Base-by-base conservation (phyloP, 2,797 vertebrate genomes). In the Sebastes iracundus region DNA sequence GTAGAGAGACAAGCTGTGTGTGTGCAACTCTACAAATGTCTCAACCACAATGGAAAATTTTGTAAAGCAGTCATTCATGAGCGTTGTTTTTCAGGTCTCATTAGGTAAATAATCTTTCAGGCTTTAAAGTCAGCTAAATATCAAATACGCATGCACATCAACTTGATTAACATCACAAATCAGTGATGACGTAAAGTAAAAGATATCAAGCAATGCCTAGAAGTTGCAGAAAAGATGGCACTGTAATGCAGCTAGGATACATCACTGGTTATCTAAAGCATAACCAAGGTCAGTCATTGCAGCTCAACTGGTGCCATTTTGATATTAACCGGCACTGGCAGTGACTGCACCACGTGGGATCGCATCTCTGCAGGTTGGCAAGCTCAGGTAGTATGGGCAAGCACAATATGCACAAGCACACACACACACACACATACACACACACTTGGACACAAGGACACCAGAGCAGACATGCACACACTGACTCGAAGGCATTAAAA, bases 311-410 rank as follows among this genome's bases (percentile, higher is more conserved):
- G 81, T 80, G 83, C 74, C 71, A 30, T 16, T 67, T 67, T 90
- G 92, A 94, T 79, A 76, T 80, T 91, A 92, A 93, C 71, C 68
- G 53, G 64, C 28, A 10, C 67, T 90, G 92, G 87, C 93, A 93
- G 86, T 7, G 72, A 81, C 82, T 74, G 86, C 72, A 66, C 77
- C 89, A 78, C 61, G 86, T 87, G 87, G 88, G 83, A 87, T 88
- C 35, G 14, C 87, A 83, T 82, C 88, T 90, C 92, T 86, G 77
- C 89, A 88, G 80, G 91, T 80, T 87, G 82, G 83, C 70, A 76
- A 74, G 86, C 79, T 82, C 72, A 87, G 86, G 90, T 86, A 88
- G 90, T 86, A 87, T 23, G 53, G 78, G 46, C 69, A 59, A 81
- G 79, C 71, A 72, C 73, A 84, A 67, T 63, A 83, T 74, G 58